These are phyloP conservation scores for Megalurothrips usitatus DNA, from an alignment of 2,888 invertebrate species.

Conservation along the genomic window DNA sequence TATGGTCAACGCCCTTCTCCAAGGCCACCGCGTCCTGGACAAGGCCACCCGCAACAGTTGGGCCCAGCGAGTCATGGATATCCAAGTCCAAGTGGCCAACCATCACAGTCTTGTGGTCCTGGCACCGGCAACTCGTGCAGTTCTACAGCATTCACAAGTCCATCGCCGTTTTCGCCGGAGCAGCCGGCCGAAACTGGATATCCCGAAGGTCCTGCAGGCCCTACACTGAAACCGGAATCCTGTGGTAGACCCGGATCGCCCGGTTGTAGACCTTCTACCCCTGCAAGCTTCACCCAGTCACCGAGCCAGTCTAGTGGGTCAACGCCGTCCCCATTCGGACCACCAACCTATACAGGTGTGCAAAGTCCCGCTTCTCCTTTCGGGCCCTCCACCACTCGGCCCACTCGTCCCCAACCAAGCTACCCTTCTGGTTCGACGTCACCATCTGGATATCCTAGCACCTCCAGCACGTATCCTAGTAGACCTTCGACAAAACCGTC, in stretches of 20 bases:
- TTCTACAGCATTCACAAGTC: background rate
- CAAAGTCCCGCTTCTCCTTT: background rate
- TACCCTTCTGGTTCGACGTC: background rate
- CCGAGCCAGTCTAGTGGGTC: background rate
- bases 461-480: background rate
- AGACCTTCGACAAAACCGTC: background rate
- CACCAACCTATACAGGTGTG: background rate
- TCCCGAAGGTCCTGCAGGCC: slow-evolving; percentile 34
- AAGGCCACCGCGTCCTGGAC: background rate
- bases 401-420: background rate
- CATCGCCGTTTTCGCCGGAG: slow-evolving; percentile 27
- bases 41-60: background rate
- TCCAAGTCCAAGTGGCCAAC: background rate
- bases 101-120: slow-evolving; percentile 29
- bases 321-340: background rate
- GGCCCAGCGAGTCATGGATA: background rate
- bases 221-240: background rate
- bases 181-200: slow-evolving; percentile 35
- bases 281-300: background rate
- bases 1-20: background rate
- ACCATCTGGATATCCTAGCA: background rate
- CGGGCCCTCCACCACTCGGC: background rate
- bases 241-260: background rate
- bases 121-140: slow-evolving; percentile 27
- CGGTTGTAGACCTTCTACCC: background rate